These are phyloP conservation scores for Drosophila kokeensis DNA, from an alignment of 2,888 invertebrate species.

Conservation along the genomic window DNA sequence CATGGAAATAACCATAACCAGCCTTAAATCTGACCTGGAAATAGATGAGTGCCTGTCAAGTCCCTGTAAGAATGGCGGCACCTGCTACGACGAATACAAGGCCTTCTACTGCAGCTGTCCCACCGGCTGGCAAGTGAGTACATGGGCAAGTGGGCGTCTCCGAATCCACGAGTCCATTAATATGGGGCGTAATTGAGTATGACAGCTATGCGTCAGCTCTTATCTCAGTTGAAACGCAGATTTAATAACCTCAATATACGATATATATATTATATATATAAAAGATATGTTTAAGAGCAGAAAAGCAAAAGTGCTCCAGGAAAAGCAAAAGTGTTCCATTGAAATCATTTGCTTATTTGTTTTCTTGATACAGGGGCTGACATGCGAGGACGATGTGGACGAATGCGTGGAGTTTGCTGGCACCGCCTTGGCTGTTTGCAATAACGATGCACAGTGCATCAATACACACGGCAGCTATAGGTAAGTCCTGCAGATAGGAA, in stretches of 20 bases:
- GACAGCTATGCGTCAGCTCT: conserved; percentile 3
- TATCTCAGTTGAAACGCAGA: conserved; percentile 18
- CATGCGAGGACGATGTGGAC: conserved; percentile 93
- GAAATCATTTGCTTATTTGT: background rate
- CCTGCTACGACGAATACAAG: conserved; percentile 90
- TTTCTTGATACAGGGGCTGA: conserved; percentile 86
- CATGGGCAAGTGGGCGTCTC: conserved; percentile 41
- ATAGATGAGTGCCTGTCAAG: conserved; percentile 81
- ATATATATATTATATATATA: background rate
- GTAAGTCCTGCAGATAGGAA: conserved; percentile 83
- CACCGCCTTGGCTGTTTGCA: conserved; percentile 93
- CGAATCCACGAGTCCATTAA: background rate
- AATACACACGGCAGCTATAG: conserved; percentile 92
- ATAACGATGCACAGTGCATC: conserved; percentile 93
- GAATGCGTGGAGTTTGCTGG: conserved; percentile 92
- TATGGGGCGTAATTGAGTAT: conserved; percentile 33
- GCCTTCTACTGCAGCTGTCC: conserved; percentile 91
- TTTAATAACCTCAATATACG: background rate
- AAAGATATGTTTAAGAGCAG: background rate
- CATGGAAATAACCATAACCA: conserved; percentile 37
- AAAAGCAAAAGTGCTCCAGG: background rate
- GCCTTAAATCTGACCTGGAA: conserved; percentile 46
- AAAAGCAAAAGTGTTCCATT: too few species aligned
- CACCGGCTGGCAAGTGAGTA: conserved; percentile 87
- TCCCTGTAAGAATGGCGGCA: conserved; percentile 94